Percentiles rank a stretch among this genome's conserved stretches.
Conservation (phyloP, 2,888 invertebrate genomes). For the Athalia rosae region DNA sequence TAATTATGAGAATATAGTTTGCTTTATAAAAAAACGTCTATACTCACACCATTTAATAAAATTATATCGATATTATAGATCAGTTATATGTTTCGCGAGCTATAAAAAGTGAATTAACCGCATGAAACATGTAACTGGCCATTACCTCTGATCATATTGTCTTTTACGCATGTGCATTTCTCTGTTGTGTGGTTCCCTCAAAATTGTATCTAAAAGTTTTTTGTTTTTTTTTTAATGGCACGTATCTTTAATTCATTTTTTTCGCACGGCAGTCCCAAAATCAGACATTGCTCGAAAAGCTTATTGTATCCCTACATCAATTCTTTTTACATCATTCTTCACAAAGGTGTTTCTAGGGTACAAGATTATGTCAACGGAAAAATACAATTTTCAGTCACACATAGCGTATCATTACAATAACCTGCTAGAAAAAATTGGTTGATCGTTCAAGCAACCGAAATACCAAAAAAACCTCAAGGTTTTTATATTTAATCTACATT, state of each 20-base stretch:
- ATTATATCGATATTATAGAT: not conserved
- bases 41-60: not conserved
- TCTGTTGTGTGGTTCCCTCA: slow-evolving; percentile 2
- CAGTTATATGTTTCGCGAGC: not conserved
- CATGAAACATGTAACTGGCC: not conserved
- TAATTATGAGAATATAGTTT: slow-evolving; percentile 42
- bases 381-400: slow-evolving; percentile 18
- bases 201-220: not conserved
- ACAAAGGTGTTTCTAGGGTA: not conserved
- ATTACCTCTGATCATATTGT: slow-evolving; percentile 5
- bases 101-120: not conserved
- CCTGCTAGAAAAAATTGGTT: not conserved
- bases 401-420: not conserved
- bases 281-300: not conserved
- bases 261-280: not conserved
- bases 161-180: slow-evolving; percentile 23
- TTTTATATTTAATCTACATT: slow-evolving; percentile 5
- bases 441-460: slow-evolving; percentile 24
- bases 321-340: not conserved
- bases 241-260: not conserved
- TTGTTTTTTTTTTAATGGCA: not conserved
- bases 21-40: slow-evolving; percentile 2
- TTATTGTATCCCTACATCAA: not conserved
- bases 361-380: not conserved
- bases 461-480: slow-evolving; percentile 2